Conservation (phyloP, 2,113 vertebrate genomes). For the Grus americana region DNA sequence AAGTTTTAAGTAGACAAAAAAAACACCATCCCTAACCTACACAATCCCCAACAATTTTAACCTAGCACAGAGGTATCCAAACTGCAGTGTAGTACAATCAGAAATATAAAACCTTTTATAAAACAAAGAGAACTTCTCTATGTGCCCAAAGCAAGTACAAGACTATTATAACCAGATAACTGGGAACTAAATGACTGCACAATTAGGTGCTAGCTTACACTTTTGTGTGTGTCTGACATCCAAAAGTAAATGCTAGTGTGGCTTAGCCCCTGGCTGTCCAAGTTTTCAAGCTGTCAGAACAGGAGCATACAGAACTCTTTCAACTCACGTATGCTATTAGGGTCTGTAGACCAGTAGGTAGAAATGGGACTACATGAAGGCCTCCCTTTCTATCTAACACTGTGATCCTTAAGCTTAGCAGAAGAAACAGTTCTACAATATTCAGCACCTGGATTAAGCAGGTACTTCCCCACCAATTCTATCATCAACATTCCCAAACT, state of each 20-base stretch:
- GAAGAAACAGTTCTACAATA: background rate
- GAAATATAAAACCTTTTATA: background rate
- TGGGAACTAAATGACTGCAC: background rate
- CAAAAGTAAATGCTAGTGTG: background rate
- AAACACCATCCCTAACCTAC: background rate
- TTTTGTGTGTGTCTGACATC: background rate
- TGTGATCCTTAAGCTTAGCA: background rate
- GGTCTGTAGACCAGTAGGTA: fast-evolving
- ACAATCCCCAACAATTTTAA: background rate
- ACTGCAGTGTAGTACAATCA: background rate
- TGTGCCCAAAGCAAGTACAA: background rate
- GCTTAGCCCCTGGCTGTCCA: background rate
- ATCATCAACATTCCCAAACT: background rate
- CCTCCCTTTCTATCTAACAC: background rate
- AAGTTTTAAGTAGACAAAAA: background rate
- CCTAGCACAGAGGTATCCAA: background rate
- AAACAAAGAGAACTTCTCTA: background rate
- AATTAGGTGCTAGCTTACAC: background rate
- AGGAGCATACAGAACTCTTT: background rate
- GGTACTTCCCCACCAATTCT: background rate
- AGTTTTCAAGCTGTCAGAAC: background rate
- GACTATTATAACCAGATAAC: background rate
- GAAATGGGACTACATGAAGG: background rate
- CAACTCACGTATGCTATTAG: background rate
- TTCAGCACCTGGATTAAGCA: background rate